A percentile compares a stretch with the other conserved stretches of the same genome.
These are phyloP conservation scores for Channa striata DNA, from an alignment of 2,797 vertebrate species.

Conservation along the genomic window DNA sequence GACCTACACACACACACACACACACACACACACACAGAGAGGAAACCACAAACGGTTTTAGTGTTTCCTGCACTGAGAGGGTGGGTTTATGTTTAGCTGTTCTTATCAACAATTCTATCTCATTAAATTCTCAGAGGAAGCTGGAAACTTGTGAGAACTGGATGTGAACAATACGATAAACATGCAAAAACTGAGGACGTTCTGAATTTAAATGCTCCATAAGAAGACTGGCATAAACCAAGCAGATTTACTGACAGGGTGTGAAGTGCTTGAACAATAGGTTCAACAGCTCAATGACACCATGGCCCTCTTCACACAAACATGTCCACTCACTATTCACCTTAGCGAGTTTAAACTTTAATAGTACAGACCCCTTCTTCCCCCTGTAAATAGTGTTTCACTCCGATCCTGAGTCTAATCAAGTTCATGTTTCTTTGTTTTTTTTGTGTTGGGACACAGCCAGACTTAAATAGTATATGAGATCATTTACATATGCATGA, in stretches of 20 bases:
- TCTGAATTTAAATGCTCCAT: not conserved
- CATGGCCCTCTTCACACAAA: constrained; percentile 28
- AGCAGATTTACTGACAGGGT: too few relatives aligned
- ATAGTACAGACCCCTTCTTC: not conserved
- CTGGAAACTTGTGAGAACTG: constrained; percentile 8
- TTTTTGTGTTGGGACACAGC: not conserved
- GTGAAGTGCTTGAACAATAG: constrained; percentile 16
- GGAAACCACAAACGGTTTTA: constrained; percentile 49
- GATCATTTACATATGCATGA: constrained; percentile 3
- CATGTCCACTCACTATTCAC: constrained; percentile 13
- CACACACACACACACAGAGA: constrained; percentile 34
- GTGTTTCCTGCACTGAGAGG: constrained; percentile 52
- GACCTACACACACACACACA: constrained; percentile 81
- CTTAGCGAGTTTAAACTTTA: not conserved
- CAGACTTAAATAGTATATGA: not conserved
- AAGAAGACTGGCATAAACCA: constrained; percentile 14
- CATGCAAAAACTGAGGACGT: not conserved
- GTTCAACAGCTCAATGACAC: constrained; percentile 23
- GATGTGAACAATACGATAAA: constrained; percentile 6
- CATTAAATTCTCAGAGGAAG: constrained; percentile 38
- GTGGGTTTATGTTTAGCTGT: constrained; percentile 30
- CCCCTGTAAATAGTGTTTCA: not conserved
- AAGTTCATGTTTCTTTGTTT: not conserved
- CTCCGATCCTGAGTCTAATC: not conserved
- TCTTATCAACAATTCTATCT: constrained; percentile 31